Evolutionary conservation across 2,797 vertebrate genomes (phyloP).

Genomic region (Artibeus jamaicensis): DNA sequence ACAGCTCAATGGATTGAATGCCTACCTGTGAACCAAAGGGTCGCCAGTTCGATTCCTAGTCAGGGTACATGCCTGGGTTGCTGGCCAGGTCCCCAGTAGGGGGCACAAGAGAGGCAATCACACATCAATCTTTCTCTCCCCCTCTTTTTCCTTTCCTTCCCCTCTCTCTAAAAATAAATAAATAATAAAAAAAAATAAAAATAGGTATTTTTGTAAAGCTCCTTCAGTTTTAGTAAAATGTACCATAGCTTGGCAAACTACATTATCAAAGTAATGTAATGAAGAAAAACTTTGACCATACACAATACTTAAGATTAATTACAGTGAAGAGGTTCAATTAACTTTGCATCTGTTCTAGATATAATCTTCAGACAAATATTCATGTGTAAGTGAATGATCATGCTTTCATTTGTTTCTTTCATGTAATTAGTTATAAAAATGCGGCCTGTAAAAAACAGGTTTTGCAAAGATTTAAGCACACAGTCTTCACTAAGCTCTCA

Average conservation of each 20-base stretch:
- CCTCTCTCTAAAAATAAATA: too few species aligned
- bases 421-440: background rate
- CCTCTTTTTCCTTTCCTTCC: too few species aligned
- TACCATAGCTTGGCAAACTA: background rate
- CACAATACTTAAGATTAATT: background rate
- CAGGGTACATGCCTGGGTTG: too few species aligned
- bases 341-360: background rate
- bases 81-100: too few species aligned
- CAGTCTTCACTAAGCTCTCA: background rate
- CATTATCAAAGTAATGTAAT: background rate
- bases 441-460: background rate
- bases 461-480: background rate
- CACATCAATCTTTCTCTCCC: too few species aligned
- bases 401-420: background rate
- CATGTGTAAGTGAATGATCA: background rate
- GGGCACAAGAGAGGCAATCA: too few species aligned
- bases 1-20: too few species aligned
- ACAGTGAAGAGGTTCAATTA: background rate
- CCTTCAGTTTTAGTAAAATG: background rate
- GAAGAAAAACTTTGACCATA: background rate
- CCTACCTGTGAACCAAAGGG: too few species aligned
- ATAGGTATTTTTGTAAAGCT: conserved; percentile 12
- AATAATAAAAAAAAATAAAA: background rate
- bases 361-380: conserved; percentile 12
- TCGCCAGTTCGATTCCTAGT: too few species aligned